A percentile compares a stretch with the other conserved stretches of the same genome.
Evolutionary conservation across 2,113 vertebrate species (phyloP).

Genomic region (Danio rerio): DNA sequence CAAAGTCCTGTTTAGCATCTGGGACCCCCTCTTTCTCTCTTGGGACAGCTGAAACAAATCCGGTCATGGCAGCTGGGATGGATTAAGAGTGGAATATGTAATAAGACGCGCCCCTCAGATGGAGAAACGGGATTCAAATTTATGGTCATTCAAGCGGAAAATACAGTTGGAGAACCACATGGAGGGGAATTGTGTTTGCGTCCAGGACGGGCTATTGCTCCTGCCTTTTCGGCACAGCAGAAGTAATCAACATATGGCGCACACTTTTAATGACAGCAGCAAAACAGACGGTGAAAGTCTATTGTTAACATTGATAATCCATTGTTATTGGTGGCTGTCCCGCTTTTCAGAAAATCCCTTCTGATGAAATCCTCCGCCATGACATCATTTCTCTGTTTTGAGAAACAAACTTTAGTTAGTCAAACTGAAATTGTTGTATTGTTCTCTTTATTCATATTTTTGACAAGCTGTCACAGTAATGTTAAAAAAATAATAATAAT

Average conservation of each 20-base stretch:
- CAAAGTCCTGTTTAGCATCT: constrained; percentile 50
- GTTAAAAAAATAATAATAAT: neutral
- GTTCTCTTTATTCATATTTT: neutral
- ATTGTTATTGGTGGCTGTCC: neutral
- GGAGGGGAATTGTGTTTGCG: constrained; percentile 14
- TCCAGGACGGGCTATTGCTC: constrained; percentile 6
- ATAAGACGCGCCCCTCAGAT: constrained; percentile 52
- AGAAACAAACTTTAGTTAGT: constrained; percentile 9
- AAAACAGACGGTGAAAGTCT: constrained; percentile 13
- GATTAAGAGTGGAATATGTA: constrained; percentile 72
- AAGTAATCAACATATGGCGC: neutral
- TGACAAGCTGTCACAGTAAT: neutral
- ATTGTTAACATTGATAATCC: constrained; percentile 21
- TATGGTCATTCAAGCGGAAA: constrained; percentile 42
- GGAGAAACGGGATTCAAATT: constrained; percentile 18
- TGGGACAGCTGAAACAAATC: constrained; percentile 74
- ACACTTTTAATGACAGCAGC: constrained; percentile 28
- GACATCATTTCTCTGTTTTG: constrained; percentile 73
- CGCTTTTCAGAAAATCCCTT: constrained; percentile 57
- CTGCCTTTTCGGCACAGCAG: neutral
- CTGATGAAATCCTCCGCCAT: constrained; percentile 71
- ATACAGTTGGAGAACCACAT: constrained; percentile 6
- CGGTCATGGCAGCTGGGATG: constrained; percentile 69
- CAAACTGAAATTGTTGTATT: neutral
- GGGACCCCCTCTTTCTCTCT: constrained; percentile 33